phyloP scores from a whole-genome alignment of 1,140 invertebrate genomes.

The Drosophila sucinea region DNA sequence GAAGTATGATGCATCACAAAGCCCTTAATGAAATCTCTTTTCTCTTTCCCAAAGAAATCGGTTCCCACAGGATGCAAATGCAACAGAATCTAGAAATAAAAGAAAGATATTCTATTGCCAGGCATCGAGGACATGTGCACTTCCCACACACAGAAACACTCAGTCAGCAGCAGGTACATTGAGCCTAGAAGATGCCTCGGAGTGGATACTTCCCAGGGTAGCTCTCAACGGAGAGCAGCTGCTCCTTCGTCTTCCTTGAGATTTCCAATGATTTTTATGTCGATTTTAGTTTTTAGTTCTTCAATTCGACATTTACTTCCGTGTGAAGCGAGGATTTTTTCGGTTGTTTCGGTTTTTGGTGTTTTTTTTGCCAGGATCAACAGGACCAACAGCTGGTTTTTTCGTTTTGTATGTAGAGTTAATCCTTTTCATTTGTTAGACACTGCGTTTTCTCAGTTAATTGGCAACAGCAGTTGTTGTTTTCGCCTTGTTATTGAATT shows the following conservation, averaged over 20 bases:
- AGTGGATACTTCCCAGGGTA: conserved; percentile 46
- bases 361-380: conserved; percentile 26
- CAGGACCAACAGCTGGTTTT: conserved; percentile 22
- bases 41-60: conserved; percentile 24
- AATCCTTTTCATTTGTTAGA: conserved; percentile 61
- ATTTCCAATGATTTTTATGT: conserved; percentile 30
- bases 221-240: conserved; percentile 20
- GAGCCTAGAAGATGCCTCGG: conserved; percentile 9
- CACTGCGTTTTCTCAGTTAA: conserved; percentile 38
- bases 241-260: conserved; percentile 7
- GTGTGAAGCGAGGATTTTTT: conserved; percentile 35
- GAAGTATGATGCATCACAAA: background rate
- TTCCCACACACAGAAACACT: conserved; percentile 41
- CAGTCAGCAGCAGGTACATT: conserved; percentile 45
- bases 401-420: conserved; percentile 15
- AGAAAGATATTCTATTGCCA: conserved; percentile 21
- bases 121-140: conserved; percentile 46
- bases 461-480: conserved; percentile 45
- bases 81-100: conserved; percentile 29
- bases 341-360: background rate
- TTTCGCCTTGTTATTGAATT: conserved; percentile 53
- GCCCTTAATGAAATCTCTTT: background rate
- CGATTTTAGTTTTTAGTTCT: conserved; percentile 19
- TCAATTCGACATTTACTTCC: conserved; percentile 45
- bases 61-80: conserved; percentile 62